Percentiles rank a stretch among this genome's conserved stretches.
phyloP scores from a whole-genome alignment of 2,113 vertebrate genomes.

The Scartelaos histophorus region DNA sequence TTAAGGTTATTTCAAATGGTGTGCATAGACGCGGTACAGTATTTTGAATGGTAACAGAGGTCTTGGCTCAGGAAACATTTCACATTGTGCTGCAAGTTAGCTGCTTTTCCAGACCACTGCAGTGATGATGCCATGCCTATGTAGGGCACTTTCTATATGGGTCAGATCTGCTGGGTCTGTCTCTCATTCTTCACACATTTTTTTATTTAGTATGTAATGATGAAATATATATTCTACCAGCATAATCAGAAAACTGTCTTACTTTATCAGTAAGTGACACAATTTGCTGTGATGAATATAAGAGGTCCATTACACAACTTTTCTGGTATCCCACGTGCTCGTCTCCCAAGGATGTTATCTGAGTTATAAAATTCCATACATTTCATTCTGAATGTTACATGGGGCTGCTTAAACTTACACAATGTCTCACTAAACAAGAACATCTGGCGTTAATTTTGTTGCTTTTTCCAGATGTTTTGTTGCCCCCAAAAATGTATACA shows the following conservation, averaged over 20 bases:
- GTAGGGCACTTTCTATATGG: slow-evolving; percentile 75
- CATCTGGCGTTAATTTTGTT: too few species aligned
- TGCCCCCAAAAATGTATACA: too few species aligned
- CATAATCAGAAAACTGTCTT: too few species aligned
- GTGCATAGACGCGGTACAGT: slow-evolving; percentile 1
- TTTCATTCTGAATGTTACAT: too few species aligned
- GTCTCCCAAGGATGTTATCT: too few species aligned
- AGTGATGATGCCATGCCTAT: slow-evolving; percentile 59
- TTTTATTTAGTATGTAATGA: slow-evolving; percentile 5
- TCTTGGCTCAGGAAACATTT: slow-evolving; percentile 10
- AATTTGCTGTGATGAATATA: too few species aligned
- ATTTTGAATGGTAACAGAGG: neutral
- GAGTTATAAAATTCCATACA: too few species aligned
- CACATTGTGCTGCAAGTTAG: slow-evolving; percentile 30
- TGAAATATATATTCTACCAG: neutral
- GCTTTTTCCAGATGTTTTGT: too few species aligned
- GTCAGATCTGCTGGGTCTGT: slow-evolving; percentile 66
- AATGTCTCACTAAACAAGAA: too few species aligned
- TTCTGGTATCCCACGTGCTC: neutral
- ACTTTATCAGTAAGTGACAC: too few species aligned
- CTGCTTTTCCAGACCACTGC: slow-evolving; percentile 48
- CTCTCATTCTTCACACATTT: slow-evolving; percentile 39
- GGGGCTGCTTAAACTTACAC: too few species aligned
- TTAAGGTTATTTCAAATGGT: neutral
- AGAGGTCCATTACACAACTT: too few species aligned